A percentile compares a stretch with the other conserved stretches of the same genome.
phyloP scores from a whole-genome alignment of 2,113 vertebrate species.

The Lates calcarifer region DNA sequence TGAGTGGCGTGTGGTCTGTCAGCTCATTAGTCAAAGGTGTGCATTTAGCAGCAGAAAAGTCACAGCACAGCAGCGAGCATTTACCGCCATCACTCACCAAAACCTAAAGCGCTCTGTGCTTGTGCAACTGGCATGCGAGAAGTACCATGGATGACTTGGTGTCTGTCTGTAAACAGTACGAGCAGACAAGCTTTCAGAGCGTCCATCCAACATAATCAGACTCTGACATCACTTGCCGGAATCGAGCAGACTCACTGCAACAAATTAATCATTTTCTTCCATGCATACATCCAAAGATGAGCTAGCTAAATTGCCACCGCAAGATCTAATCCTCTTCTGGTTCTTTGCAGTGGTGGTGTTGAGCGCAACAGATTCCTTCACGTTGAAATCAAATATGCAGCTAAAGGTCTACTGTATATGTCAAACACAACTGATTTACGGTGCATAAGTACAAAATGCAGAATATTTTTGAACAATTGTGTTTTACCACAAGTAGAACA shows the following conservation, averaged over 20 bases:
- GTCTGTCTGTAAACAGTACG: slow-evolving; percentile 52
- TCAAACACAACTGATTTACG: slow-evolving; percentile 14
- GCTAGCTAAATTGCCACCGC: slow-evolving; percentile 14
- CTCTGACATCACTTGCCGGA: slow-evolving; percentile 77
- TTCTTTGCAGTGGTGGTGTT: slow-evolving; percentile 4
- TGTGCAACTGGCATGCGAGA: slow-evolving; percentile 40
- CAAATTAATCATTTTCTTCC: slow-evolving; percentile 70
- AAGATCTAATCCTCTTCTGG: background rate
- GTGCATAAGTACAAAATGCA: background rate
- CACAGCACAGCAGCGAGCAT: slow-evolving; percentile 39
- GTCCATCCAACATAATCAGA: slow-evolving; percentile 73
- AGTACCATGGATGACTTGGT: slow-evolving; percentile 63
- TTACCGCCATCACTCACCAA: slow-evolving; percentile 51
- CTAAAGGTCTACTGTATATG: background rate
- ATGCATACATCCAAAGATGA: slow-evolving; percentile 50
- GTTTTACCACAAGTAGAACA: slow-evolving; percentile 39
- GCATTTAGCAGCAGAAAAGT: slow-evolving; percentile 48
- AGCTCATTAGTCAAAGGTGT: slow-evolving; percentile 73
- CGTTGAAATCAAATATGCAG: background rate
- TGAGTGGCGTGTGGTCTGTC: slow-evolving; percentile 64
- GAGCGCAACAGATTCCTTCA: background rate
- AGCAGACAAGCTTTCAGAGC: slow-evolving; percentile 41
- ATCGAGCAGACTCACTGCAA: slow-evolving; percentile 53
- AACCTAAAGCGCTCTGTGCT: slow-evolving; percentile 23
- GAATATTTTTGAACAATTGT: slow-evolving; percentile 1